phyloP scores from a whole-genome alignment of 2,888 invertebrate genomes.

The Aleiodes testaceus region DNA sequence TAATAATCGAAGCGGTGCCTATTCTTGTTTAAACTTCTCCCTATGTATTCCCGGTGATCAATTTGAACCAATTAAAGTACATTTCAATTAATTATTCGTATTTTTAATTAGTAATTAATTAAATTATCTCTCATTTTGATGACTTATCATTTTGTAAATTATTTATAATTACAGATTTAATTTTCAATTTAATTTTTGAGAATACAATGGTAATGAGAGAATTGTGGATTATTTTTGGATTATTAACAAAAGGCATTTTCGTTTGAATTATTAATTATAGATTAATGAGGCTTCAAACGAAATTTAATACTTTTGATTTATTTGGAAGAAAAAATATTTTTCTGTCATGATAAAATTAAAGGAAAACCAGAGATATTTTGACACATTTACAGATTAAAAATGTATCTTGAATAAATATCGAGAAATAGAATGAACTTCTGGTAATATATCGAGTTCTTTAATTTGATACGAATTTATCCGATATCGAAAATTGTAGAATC shows the following conservation, averaged over 20 bases:
- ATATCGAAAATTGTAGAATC: background rate
- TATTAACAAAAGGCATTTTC: too few species aligned
- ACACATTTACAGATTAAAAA: too few species aligned
- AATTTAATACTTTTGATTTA: background rate
- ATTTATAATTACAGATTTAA: background rate
- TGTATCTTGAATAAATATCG: too few species aligned
- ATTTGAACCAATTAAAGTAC: conserved; percentile 12
- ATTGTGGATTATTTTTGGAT: too few species aligned
- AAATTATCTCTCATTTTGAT: background rate
- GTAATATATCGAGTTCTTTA: too few species aligned
- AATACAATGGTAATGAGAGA: too few species aligned
- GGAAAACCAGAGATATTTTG: too few species aligned
- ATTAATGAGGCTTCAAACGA: too few species aligned
- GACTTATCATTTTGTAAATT: background rate
- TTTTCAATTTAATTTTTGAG: too few species aligned
- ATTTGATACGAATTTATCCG: background rate
- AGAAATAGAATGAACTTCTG: too few species aligned
- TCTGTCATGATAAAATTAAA: too few species aligned
- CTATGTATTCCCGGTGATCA: background rate
- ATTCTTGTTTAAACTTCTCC: conserved; percentile 11
- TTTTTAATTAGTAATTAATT: conserved; percentile 27
- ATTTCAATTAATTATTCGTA: conserved; percentile 20
- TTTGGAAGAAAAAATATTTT: background rate
- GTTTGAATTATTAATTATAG: too few species aligned
- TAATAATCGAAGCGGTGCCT: conserved; percentile 22